These are phyloP conservation scores for Anticlea derivata DNA, from an alignment of 2,888 invertebrate genomes.

Conservation along the genomic window DNA sequence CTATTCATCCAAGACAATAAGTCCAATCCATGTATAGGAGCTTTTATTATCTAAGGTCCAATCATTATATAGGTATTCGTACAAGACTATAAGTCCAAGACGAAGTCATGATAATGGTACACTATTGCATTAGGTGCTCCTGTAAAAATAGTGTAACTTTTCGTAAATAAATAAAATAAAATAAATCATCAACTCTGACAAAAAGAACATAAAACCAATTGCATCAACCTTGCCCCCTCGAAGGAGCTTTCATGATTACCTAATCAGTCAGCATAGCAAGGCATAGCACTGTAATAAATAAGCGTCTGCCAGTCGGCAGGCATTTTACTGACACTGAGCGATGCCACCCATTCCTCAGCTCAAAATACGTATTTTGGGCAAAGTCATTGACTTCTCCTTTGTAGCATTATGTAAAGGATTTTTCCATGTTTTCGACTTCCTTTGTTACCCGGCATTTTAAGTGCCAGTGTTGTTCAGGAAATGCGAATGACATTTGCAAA, in stretches of 20 bases:
- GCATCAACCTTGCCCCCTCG: slow-evolving; percentile 6
- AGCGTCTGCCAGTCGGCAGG: slow-evolving; percentile 26
- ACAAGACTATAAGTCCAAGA: too few relatives aligned
- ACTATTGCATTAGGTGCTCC: too few relatives aligned
- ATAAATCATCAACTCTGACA: not conserved
- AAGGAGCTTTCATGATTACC: slow-evolving; percentile 9
- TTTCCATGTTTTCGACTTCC: slow-evolving; percentile 25
- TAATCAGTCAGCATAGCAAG: slow-evolving; percentile 16
- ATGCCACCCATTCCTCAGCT: slow-evolving; percentile 28
- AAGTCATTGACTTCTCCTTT: slow-evolving; percentile 33
- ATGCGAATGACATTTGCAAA: slow-evolving; percentile 4
- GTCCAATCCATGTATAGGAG: too few relatives aligned
- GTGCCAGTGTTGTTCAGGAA: slow-evolving; percentile 5
- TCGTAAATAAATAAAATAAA: not conserved
- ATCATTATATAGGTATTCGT: too few relatives aligned
- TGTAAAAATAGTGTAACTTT: too few relatives aligned
- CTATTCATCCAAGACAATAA: too few relatives aligned
- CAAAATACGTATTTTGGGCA: slow-evolving; percentile 25
- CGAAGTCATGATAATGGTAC: too few relatives aligned
- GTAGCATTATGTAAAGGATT: slow-evolving; percentile 27
- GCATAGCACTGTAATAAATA: slow-evolving; percentile 19
- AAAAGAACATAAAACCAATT: slow-evolving; percentile 7
- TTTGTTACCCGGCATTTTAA: slow-evolving; percentile 11
- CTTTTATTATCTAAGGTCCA: too few relatives aligned
- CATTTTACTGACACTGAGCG: slow-evolving; percentile 31